These are phyloP conservation scores for Cephus runcator DNA, from an alignment of 2,888 invertebrate genomes.

Conservation along the genomic window DNA sequence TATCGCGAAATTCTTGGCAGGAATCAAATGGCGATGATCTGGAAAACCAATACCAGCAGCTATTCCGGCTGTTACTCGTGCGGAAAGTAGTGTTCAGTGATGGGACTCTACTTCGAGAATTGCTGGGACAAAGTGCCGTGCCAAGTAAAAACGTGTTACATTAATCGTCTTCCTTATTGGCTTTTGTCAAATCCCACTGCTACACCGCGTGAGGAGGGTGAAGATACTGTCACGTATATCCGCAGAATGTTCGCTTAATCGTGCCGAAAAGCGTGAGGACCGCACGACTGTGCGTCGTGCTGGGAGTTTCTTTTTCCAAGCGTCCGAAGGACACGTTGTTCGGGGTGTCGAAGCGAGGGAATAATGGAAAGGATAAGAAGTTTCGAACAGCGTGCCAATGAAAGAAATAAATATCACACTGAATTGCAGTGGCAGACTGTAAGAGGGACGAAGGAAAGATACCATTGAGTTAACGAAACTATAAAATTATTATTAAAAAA, in stretches of 20 bases:
- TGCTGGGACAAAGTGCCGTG: background rate
- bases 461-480: background rate
- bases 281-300: background rate
- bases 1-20: background rate
- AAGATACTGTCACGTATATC: background rate
- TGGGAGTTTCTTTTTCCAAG: background rate
- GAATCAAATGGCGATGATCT: background rate
- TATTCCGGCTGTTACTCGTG: background rate
- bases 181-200: background rate
- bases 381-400: background rate
- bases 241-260: background rate
- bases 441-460: background rate
- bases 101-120: background rate
- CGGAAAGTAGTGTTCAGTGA: background rate
- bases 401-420: background rate
- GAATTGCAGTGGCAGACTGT: background rate
- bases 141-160: background rate
- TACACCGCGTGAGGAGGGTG: background rate
- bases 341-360: background rate
- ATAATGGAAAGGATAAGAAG: background rate
- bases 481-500: background rate
- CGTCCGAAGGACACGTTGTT: background rate
- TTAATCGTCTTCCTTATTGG: background rate
- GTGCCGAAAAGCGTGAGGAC: background rate
- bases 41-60: background rate